Evolutionary conservation across 2,797 vertebrate genomes (phyloP), one percentile per base, ranked within the genome.

Genomic region (Sebastes hopkinsi): DNA sequence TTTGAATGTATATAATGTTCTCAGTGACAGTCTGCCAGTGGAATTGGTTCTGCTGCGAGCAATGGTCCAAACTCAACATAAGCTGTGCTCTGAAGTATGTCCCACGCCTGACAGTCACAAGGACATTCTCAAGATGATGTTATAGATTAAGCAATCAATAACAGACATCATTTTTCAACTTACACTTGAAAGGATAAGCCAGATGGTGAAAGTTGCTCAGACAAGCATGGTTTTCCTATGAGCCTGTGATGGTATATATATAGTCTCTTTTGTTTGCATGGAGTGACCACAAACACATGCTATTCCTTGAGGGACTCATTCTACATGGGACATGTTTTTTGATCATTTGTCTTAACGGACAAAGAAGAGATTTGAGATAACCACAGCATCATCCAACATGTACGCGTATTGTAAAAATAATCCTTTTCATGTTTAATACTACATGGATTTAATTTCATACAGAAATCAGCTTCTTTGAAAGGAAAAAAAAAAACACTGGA

Each of bases 261-360:
- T 8, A 32, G 75, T 67, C 56, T 77, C 68, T 71, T 75, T 34
- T 89, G 86, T 90, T 92, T 90, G 88, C 82, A 84, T 36, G 80
- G 61, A 61, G 74, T 30, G 77, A 90, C 93, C 88, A 81, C 92
- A 86, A 89, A 89, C 92, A 95, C 85, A 92, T 93, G 92, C 82
- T 89, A 62, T 78, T 78, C 67, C 74, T 93, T 85, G 91, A 73
- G 62, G 38, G 42, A 83, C 79, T 77, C 62, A 23, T 69, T 83
- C 61, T 61, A 79, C 66, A 69, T 29, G 36, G 71, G 62, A 81
- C 42, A 20, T 75, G 79, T 76, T 83, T 91, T 60, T 89, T 89
- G 80, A 93, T 92, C 84, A 75, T 91, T 82, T 88, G 79, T 91
- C 85, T 85, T 55, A 75, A 76, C 1, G 25, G 82, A 90, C 82